Conservation (phyloP, 2,797 vertebrate species). For the Eupleurogrammus muticus region DNA sequence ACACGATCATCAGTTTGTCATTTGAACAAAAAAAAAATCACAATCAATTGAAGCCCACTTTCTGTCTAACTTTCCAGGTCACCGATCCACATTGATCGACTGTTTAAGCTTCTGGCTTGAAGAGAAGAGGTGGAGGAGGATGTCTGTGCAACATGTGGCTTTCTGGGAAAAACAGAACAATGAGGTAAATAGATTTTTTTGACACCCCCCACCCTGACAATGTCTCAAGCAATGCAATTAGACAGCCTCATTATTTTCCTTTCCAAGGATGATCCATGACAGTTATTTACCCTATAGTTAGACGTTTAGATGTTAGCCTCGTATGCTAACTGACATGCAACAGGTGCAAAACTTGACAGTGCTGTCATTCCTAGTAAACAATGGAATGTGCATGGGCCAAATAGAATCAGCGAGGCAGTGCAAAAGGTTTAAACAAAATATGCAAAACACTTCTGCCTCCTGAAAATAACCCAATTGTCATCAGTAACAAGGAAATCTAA, state of each 20-base stretch:
- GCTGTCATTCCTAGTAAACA: background rate
- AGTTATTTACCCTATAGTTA: slow-evolving; percentile 5
- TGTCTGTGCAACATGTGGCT: slow-evolving; percentile 55
- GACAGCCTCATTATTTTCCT: slow-evolving; percentile 16
- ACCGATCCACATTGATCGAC: slow-evolving; percentile 14
- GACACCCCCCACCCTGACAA: slow-evolving; percentile 17
- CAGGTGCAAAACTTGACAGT: background rate
- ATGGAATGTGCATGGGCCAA: background rate
- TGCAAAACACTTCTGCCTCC: background rate
- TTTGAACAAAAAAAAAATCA: slow-evolving; percentile 1
- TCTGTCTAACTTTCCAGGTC: slow-evolving; percentile 8
- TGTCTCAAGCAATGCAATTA: slow-evolving; percentile 33
- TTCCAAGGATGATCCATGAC: background rate
- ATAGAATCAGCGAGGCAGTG: background rate
- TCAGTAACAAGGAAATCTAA: slow-evolving; percentile 23
- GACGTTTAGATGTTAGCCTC: background rate
- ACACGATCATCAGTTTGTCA: background rate
- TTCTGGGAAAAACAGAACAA: slow-evolving; percentile 30
- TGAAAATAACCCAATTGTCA: background rate
- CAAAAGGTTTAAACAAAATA: background rate
- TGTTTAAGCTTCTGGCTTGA: slow-evolving; percentile 2
- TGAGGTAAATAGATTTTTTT: slow-evolving; percentile 34
- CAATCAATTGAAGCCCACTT: background rate
- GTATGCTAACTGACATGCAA: background rate
- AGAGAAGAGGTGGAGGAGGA: slow-evolving; percentile 19